Conservation (phyloP, 35 echinoderm and acorn worm species). For the Diadema setosum region DNA sequence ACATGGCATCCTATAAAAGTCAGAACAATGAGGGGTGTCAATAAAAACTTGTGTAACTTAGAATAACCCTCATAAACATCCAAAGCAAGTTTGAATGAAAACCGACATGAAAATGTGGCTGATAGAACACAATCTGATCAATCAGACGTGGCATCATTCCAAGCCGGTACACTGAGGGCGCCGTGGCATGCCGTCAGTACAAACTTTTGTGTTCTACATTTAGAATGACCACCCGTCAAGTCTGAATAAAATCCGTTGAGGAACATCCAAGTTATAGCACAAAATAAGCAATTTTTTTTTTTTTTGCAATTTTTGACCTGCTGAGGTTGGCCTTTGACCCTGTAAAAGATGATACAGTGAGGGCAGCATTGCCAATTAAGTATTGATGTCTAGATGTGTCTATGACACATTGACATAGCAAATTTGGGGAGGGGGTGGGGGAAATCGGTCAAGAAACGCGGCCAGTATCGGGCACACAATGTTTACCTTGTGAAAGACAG, state of each 20-base stretch:
- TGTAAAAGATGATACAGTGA: not conserved
- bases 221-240: not conserved
- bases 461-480: not conserved
- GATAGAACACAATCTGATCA: not conserved
- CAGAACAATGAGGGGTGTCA: too few relatives aligned
- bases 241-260: not conserved
- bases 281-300: not conserved
- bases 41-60: not conserved
- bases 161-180: not conserved
- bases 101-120: not conserved
- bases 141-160: not conserved
- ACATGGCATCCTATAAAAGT: too few relatives aligned
- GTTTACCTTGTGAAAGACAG: not conserved
- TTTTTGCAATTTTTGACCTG: not conserved
- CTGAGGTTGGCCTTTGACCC: not conserved
- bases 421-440: too few relatives aligned
- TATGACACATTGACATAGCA: not conserved
- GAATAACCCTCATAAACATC: not conserved
- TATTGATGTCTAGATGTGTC: not conserved
- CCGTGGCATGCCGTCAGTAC: not conserved
- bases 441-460: not conserved
- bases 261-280: too few relatives aligned
- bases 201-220: not conserved
- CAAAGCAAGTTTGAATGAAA: not conserved
- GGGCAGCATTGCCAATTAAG: not conserved